A percentile compares a stretch with the other conserved stretches of the same genome.
phyloP scores from a whole-genome alignment of 2,888 invertebrate species.

The Oxyteleia sp. region DNA sequence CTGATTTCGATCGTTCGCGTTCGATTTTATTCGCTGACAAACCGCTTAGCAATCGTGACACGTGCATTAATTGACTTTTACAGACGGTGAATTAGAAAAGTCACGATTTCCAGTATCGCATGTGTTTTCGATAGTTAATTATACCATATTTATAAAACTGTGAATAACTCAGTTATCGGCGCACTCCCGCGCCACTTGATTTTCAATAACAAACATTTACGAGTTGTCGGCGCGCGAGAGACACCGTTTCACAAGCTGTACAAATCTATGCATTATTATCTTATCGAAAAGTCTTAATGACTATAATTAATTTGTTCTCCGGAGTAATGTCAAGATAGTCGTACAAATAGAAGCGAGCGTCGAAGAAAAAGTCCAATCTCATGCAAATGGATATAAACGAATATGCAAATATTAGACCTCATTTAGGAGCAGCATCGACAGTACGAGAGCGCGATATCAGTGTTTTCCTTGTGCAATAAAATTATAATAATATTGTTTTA shows the following conservation, averaged over 20 bases:
- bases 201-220: slow-evolving; percentile 58
- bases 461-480: slow-evolving; percentile 35
- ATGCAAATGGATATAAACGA: slow-evolving; percentile 63
- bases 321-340: slow-evolving; percentile 51
- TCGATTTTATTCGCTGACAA: slow-evolving; percentile 14
- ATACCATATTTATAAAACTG: not conserved
- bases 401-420: slow-evolving; percentile 62
- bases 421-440: slow-evolving; percentile 37
- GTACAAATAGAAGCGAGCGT: slow-evolving; percentile 7
- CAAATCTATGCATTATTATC: slow-evolving; percentile 67
- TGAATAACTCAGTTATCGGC: slow-evolving; percentile 23
- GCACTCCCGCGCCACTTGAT: slow-evolving; percentile 18
- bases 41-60: slow-evolving; percentile 42
- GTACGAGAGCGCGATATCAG: slow-evolving; percentile 15
- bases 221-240: slow-evolving; percentile 9
- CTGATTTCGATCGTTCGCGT: slow-evolving; percentile 27
- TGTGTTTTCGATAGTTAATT: slow-evolving; percentile 45
- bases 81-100: slow-evolving; percentile 41
- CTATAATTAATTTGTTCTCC: slow-evolving; percentile 68
- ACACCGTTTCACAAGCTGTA: slow-evolving; percentile 51
- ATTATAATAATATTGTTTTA: slow-evolving; percentile 55
- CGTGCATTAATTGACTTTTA: slow-evolving; percentile 61
- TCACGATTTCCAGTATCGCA: slow-evolving; percentile 28
- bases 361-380: slow-evolving; percentile 43
- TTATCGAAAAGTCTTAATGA: slow-evolving; percentile 66